These are phyloP conservation scores for Tinea trinotella DNA, from an alignment of 2,888 invertebrate genomes.

Conservation along the genomic window DNA sequence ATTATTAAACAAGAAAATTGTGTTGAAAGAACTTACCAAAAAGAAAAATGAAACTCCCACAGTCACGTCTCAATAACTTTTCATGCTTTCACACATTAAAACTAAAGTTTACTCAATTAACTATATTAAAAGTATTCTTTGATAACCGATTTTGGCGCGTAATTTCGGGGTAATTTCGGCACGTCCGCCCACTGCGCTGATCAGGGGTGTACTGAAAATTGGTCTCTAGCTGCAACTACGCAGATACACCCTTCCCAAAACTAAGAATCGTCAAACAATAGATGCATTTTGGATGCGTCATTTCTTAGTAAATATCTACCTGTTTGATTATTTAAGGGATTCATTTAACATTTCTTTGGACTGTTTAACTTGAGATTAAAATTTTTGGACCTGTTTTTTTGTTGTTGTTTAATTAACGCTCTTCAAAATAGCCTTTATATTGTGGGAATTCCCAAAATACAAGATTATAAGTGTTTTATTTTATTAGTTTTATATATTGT, in stretches of 20 bases:
- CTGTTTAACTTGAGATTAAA: no score
- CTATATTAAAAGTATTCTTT: slow-evolving; percentile 1
- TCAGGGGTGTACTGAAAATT: slow-evolving; percentile 15
- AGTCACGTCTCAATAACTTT: slow-evolving; percentile 16
- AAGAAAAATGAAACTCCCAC: not conserved
- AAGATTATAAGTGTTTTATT: no score
- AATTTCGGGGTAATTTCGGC: not conserved
- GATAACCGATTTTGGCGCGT: slow-evolving; percentile 1
- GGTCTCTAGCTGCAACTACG: not conserved
- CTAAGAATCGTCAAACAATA: not conserved
- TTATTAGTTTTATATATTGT: no score
- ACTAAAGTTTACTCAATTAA: slow-evolving; percentile 8
- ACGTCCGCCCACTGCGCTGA: slow-evolving; percentile 6
- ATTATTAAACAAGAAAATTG: no score
- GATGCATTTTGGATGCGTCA: slow-evolving; percentile 1
- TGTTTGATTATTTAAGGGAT: not conserved
- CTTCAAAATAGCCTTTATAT: no score
- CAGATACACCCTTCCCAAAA: not conserved
- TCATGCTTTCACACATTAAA: not conserved
- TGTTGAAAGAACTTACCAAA: slow-evolving; percentile 17
- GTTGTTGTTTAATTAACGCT: no score
- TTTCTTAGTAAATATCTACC: not conserved
- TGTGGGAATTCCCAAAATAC: no score
- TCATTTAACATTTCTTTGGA: not conserved
- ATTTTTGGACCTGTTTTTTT: no score